Conservation (phyloP, 2,888 invertebrate genomes). For the Laspeyria flexula region DNA sequence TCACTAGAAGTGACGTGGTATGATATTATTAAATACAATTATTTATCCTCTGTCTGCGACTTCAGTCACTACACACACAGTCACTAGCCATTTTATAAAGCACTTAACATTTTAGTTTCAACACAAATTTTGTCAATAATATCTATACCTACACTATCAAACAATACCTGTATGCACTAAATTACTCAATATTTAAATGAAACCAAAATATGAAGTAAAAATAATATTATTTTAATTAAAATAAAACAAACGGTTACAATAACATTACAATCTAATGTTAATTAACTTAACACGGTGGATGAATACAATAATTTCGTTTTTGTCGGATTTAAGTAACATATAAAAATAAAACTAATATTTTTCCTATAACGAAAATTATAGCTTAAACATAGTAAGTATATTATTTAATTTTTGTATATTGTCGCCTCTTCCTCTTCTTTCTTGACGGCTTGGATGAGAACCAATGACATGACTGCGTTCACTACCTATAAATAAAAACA, state of each 20-base stretch:
- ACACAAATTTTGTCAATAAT: too few relatives aligned
- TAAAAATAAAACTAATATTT: conserved; percentile 10
- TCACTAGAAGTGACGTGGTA: too few relatives aligned
- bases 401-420: conserved; percentile 64
- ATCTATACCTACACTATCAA: too few relatives aligned
- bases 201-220: conserved; percentile 22
- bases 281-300: conserved; percentile 47
- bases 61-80: too few relatives aligned
- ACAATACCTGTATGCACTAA: not conserved
- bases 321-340: conserved; percentile 20
- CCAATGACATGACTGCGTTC: conserved; percentile 89
- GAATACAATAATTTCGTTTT: conserved; percentile 22
- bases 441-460: conserved; percentile 90
- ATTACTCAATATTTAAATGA: not conserved
- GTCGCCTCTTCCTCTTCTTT: conserved; percentile 89
- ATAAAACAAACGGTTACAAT: conserved; percentile 36
- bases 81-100: too few relatives aligned
- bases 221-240: conserved; percentile 38
- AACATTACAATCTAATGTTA: conserved; percentile 34
- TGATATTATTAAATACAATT: too few relatives aligned
- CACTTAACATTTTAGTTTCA: too few relatives aligned
- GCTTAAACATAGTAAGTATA: conserved; percentile 3
- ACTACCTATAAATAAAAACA: conserved; percentile 83
- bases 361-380: conserved; percentile 1
- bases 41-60: too few relatives aligned